Base-by-base conservation (phyloP, 2,888 invertebrate genomes). In the Margaritifera margaritifera region DNA sequence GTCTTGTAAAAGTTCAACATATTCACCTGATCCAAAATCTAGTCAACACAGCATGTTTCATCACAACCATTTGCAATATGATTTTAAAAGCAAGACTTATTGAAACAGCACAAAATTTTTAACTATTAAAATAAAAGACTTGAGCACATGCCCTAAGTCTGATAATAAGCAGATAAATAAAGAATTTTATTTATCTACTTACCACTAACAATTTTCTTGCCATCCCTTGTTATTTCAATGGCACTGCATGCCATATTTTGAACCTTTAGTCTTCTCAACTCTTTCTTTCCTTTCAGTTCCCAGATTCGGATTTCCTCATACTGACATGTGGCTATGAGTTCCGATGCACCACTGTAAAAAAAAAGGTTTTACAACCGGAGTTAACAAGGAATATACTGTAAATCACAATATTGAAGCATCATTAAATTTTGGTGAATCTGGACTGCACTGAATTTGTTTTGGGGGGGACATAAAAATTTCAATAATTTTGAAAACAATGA, bases 271-370 rank as follows among this genome's bases (percentile, higher is more conserved):
- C 97, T 92, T 27, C 96, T 92, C 74, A 96, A 90, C 91, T 98
- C 97, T 85, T 93, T 93, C 83, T 93, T 93, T 0, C 93, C 93
- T 57, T 91, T 91, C 63, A 94, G 90, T 78, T 94, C 94, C 97
- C 97, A 98, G 72, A 97, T 93, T 68, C 97, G 92, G 63, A 97
- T 94, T 82, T 95, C 94, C 83, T 96, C 94, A 84, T 94, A 92
- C 66, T 96, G 94, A 55, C 94, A 95, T 0, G 96, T 96, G 55
- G 96, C 95, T 90, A 97, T 96, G 68, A 97, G 94, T 68, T 94
- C 93, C 0, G 95, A 94, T 90, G 94, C 65, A 18, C 75, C 80
- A 63, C 87, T 86, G 79, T 4, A 78, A 74, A 52, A 0, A 69
- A 64, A 57, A 58, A 2, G 6, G 6, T 20, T 20, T 25, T n/a